These are phyloP conservation scores for Phortica variegata DNA, from an alignment of 1,140 invertebrate species.

Conservation along the genomic window DNA sequence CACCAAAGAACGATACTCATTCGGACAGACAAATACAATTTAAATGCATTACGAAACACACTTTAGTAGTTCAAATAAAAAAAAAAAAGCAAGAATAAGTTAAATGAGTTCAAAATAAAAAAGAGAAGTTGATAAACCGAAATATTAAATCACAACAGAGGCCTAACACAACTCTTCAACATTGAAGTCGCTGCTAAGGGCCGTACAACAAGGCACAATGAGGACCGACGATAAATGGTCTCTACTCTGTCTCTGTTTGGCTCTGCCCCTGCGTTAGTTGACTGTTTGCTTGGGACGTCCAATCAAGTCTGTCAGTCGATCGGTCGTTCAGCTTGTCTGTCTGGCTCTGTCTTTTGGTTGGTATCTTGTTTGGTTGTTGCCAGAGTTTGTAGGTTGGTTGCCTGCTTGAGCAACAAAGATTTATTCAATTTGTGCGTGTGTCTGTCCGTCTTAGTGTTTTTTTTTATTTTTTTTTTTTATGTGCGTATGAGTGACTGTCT, in stretches of 20 bases:
- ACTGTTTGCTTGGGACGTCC: not conserved
- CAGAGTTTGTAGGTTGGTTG: too few relatives aligned
- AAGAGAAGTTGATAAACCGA: constrained; percentile 25
- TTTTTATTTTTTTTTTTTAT: not conserved
- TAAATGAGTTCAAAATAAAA: too few relatives aligned
- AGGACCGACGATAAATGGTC: not conserved
- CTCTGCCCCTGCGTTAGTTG: not conserved
- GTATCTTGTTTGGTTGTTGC: too few relatives aligned
- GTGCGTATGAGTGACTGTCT: not conserved
- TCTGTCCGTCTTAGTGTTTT: constrained; percentile 12
- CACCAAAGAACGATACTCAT: too few relatives aligned
- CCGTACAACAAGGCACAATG: too few relatives aligned
- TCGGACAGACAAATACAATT: too few relatives aligned
- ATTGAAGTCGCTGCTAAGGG: too few relatives aligned
- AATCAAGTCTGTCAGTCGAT: not conserved
- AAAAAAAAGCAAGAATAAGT: not conserved
- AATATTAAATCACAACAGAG: constrained; percentile 30
- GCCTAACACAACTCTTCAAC: constrained; percentile 1
- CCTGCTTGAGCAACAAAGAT: too few relatives aligned
- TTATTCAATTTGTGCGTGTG: constrained; percentile 25
- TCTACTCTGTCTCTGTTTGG: not conserved
- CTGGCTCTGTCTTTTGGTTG: too few relatives aligned
- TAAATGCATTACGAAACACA: constrained; percentile 11
- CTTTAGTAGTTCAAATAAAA: not conserved
- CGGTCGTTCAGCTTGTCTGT: constrained; percentile 1